These are phyloP conservation scores for Ciconia nigra DNA, from an alignment of 2,797 vertebrate species.

Conservation along the genomic window DNA sequence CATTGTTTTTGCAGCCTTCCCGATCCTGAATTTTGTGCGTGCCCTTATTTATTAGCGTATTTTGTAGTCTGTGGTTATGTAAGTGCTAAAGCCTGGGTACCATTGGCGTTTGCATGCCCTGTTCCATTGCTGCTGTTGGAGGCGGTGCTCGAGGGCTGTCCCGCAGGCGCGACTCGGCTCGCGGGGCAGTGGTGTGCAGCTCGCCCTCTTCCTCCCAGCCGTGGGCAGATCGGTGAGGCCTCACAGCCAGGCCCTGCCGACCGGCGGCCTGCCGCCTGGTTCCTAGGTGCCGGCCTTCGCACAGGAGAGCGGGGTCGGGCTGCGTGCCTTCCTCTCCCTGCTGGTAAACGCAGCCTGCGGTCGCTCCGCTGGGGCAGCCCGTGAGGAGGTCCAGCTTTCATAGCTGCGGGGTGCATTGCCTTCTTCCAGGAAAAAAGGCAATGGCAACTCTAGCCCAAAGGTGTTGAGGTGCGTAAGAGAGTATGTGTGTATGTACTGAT, in stretches of 20 bases:
- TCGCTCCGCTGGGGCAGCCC: background rate
- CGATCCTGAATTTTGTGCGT: background rate
- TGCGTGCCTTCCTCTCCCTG: background rate
- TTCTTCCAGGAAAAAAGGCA: background rate
- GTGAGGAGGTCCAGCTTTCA: background rate
- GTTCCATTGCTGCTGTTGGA: background rate
- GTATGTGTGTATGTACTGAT: background rate
- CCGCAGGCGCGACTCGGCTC: background rate
- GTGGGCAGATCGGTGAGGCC: accelerated
- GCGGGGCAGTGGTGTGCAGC: background rate
- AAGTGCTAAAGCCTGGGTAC: accelerated
- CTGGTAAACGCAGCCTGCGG: background rate
- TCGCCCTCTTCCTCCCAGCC: background rate
- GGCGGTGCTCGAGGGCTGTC: background rate
- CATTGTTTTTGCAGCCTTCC: background rate
- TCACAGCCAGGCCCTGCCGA: background rate
- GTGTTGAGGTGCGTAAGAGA: background rate
- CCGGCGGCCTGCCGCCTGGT: background rate
- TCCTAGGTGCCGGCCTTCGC: accelerated
- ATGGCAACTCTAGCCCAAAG: background rate
- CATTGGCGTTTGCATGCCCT: background rate
- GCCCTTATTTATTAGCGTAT: background rate
- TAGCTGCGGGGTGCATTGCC: background rate
- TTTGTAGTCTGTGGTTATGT: background rate
- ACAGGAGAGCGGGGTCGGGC: accelerated